A percentile compares a stretch with the other conserved stretches of the same genome.
Evolutionary conservation across 2,888 invertebrate genomes (phyloP).

Genomic region (Harmothoe impar): DNA sequence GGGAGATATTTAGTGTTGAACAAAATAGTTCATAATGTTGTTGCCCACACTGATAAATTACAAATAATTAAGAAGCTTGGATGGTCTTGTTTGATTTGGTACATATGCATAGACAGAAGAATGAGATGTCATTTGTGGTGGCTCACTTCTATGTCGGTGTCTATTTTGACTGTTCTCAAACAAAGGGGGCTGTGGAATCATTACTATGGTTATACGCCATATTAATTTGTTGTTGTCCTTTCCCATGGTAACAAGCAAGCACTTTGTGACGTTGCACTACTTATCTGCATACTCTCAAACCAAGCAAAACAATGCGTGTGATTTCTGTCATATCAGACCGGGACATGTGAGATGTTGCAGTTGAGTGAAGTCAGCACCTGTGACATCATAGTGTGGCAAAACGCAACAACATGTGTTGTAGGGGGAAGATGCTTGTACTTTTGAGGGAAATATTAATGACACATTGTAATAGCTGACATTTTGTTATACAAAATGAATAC

Average conservation of each 20-base stretch:
- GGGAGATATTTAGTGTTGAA: neutral
- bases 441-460: neutral
- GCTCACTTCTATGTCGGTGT: neutral
- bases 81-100: neutral
- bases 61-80: neutral
- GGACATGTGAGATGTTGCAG: neutral
- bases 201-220: neutral
- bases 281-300: neutral
- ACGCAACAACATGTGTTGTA: neutral
- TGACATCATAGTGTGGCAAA: conserved; percentile 13
- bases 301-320: conserved; percentile 38
- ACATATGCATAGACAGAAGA: neutral
- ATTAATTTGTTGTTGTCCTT: neutral
- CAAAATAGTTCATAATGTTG: conserved; percentile 31
- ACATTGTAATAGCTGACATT: conserved; percentile 32
- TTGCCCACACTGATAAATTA: conserved; percentile 34
- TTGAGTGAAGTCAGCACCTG: neutral
- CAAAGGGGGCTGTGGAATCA: neutral
- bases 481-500: conserved; percentile 39
- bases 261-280: conserved; percentile 4
- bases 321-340: conserved; percentile 48
- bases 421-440: neutral
- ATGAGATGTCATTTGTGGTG: neutral
- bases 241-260: neutral
- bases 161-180: neutral